These are phyloP conservation scores for Sphinx pinastri DNA, from an alignment of 2,888 invertebrate genomes.

Conservation along the genomic window DNA sequence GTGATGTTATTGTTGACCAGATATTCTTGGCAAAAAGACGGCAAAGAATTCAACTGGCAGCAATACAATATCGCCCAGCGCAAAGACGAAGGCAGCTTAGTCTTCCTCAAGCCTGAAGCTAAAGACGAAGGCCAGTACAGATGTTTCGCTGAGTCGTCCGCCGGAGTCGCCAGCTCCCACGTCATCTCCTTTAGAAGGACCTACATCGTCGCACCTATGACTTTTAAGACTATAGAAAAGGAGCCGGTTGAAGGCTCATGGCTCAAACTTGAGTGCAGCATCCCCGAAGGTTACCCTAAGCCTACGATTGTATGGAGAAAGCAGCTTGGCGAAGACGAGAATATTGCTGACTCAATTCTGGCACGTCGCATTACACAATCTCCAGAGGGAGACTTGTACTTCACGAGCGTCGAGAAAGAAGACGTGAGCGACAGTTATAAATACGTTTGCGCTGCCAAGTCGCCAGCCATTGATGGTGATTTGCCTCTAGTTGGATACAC, in stretches of 20 bases:
- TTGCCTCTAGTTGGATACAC: conserved; percentile 62
- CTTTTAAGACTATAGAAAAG: conserved; percentile 48
- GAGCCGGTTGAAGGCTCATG: conserved; percentile 63
- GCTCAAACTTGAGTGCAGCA: conserved; percentile 60
- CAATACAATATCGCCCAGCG: conserved; percentile 43
- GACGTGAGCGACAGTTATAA: conserved; percentile 56
- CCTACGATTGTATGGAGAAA: conserved; percentile 64
- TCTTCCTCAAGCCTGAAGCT: conserved; percentile 56
- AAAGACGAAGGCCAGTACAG: conserved; percentile 63
- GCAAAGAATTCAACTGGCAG: conserved; percentile 47
- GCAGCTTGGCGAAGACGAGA: conserved; percentile 48
- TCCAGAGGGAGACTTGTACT: conserved; percentile 64
- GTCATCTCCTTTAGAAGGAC: conserved; percentile 51
- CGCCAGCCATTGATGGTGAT: conserved; percentile 54
- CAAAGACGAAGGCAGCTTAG: conserved; percentile 56
- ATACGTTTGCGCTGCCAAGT: conserved; percentile 64
- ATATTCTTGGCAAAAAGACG: conserved; percentile 65
- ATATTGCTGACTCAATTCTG: conserved; percentile 45
- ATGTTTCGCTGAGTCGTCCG: conserved; percentile 57
- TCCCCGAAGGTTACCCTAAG: conserved; percentile 63
- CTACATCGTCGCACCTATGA: conserved; percentile 49
- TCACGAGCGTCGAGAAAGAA: conserved; percentile 60
- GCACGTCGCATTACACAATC: conserved; percentile 57
- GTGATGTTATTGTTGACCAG: conserved; percentile 40
- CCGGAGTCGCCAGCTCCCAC: conserved; percentile 60